Evolutionary conservation across 2,888 invertebrate species (phyloP).

Genomic region (Ethmia dodecea): DNA sequence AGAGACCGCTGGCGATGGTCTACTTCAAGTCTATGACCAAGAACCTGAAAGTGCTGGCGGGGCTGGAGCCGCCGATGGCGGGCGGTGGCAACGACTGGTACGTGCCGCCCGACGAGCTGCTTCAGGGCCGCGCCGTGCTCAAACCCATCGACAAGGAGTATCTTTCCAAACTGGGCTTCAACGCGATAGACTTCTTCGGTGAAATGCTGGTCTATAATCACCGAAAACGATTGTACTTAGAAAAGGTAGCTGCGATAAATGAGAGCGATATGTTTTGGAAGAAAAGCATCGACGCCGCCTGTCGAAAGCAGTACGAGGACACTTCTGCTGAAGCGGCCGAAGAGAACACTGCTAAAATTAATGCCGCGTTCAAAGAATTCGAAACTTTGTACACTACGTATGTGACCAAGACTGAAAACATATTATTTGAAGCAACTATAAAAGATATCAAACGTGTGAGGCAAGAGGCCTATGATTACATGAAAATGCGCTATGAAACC

Average conservation of each 20-base stretch:
- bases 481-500: constrained; percentile 37
- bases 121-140: constrained; percentile 43
- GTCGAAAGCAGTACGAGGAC: constrained; percentile 32
- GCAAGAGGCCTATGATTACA: constrained; percentile 34
- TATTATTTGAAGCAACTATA: constrained; percentile 42
- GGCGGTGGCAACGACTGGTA: constrained; percentile 62
- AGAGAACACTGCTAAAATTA: constrained; percentile 40
- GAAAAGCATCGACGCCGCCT: constrained; percentile 25
- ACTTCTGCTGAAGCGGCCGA: constrained; percentile 27
- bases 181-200: constrained; percentile 43
- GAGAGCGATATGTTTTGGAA: constrained; percentile 49
- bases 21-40: constrained; percentile 60
- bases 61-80: constrained; percentile 53
- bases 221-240: constrained; percentile 31
- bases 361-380: constrained; percentile 44
- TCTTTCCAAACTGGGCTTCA: constrained; percentile 40
- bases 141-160: constrained; percentile 45
- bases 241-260: constrained; percentile 30
- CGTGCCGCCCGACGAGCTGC: constrained; percentile 47
- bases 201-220: constrained; percentile 33
- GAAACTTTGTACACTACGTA: constrained; percentile 38
- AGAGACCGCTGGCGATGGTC: constrained; percentile 45
- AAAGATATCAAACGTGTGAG: constrained; percentile 39
- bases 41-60: constrained; percentile 50
- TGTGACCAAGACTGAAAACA: constrained; percentile 42